phyloP scores from a whole-genome alignment of 2,797 vertebrate species.

The Pseudochirops cupreus region DNA sequence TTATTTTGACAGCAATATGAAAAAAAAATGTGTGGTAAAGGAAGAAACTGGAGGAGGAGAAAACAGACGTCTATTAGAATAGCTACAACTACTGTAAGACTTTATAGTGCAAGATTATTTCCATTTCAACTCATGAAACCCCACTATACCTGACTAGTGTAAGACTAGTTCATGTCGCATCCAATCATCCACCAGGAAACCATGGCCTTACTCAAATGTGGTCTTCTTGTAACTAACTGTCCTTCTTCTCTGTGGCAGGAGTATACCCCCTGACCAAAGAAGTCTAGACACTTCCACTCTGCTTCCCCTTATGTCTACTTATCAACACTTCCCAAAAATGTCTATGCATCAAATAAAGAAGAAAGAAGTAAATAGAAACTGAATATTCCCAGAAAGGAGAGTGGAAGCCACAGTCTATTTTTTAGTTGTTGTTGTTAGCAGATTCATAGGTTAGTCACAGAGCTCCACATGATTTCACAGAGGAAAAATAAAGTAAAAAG shows the following conservation, averaged over 20 bases:
- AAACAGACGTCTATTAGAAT: neutral
- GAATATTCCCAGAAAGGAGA: neutral
- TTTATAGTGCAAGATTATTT: neutral
- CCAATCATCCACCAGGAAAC: neutral
- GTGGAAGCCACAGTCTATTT: neutral
- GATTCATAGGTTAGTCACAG: neutral
- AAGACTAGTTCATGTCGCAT: neutral
- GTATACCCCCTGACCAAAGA: neutral
- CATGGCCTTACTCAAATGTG: neutral
- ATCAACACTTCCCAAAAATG: neutral
- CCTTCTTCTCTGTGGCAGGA: neutral
- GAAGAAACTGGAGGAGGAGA: neutral
- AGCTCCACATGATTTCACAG: neutral
- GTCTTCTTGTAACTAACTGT: neutral
- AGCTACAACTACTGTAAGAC: neutral
- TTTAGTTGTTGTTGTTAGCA: neutral
- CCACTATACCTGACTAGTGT: neutral
- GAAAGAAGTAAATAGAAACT: neutral
- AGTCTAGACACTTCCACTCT: neutral
- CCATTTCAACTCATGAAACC: neutral
- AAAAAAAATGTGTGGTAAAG: neutral
- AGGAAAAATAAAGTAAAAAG: neutral
- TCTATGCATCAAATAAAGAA: neutral
- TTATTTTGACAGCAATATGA: constrained; percentile 41
- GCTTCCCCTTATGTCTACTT: neutral